Evolutionary conservation across 2,888 invertebrate genomes (phyloP).

Genomic region (Phorcus lineatus): DNA sequence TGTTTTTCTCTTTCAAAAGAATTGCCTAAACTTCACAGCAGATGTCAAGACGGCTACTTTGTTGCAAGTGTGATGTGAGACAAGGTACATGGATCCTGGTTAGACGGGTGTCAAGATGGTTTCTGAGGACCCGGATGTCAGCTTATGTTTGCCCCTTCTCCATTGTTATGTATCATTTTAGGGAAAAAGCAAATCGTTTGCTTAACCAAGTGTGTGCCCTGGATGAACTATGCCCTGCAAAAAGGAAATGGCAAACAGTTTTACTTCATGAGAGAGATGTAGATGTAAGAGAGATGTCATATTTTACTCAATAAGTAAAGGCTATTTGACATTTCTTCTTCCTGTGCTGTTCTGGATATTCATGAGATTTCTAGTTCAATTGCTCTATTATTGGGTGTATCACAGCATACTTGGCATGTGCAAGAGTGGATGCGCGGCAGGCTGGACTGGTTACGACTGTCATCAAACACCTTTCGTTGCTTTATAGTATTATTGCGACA

Average conservation of each 20-base stretch:
- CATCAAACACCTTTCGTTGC: conserved; percentile 53
- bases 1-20: conserved; percentile 49
- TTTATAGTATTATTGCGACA: neutral
- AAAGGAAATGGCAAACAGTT: no score
- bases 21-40: conserved; percentile 51
- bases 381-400: no score
- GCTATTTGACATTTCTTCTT: no score
- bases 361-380: no score
- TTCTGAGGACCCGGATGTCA: conserved; percentile 70
- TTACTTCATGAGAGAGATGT: no score
- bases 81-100: conserved; percentile 62
- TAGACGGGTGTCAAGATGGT: conserved; percentile 56
- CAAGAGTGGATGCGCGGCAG: conserved; percentile 63
- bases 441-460: conserved; percentile 70
- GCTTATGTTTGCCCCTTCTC: conserved; percentile 30
- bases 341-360: no score
- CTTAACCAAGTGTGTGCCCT: no score
- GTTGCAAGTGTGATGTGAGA: conserved; percentile 65
- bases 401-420: conserved; percentile 69
- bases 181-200: no score
- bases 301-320: no score
- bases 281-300: no score
- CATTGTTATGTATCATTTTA: no score
- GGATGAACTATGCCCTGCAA: no score
- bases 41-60: conserved; percentile 62